A percentile compares a stretch with the other conserved stretches of the same genome.
These are phyloP conservation scores for Myiothlypis coronata DNA, from an alignment of 2,797 vertebrate species.

Conservation along the genomic window DNA sequence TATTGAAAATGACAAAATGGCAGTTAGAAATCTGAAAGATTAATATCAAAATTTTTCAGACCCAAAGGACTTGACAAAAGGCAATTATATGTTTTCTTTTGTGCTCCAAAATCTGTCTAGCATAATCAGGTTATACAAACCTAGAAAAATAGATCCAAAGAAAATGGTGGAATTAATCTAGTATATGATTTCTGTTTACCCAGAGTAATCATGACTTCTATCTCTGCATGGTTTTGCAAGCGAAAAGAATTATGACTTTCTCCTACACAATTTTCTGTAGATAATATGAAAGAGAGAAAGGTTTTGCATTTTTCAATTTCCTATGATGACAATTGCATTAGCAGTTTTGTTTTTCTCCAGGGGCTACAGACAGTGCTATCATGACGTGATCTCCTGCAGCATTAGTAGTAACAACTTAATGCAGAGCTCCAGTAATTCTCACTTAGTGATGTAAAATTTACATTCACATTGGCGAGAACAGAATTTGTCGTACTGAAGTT, in stretches of 20 bases:
- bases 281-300: conserved; percentile 45
- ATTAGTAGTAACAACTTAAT: neutral
- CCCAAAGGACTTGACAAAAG: neutral
- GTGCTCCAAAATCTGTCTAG: neutral
- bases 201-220: neutral
- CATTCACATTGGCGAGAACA: neutral
- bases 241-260: neutral
- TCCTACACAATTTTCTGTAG: conserved; percentile 1
- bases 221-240: neutral
- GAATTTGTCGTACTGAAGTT: neutral
- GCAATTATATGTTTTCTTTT: neutral
- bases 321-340: conserved; percentile 1
- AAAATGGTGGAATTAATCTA: neutral
- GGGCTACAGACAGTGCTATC: neutral
- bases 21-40: neutral
- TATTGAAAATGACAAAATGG: neutral
- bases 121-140: neutral
- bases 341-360: neutral
- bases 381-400: rapidly evolving
- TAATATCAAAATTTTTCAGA: neutral
- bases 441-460: neutral
- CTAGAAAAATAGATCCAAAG: neutral
- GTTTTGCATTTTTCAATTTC: conserved; percentile 38
- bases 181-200: neutral
- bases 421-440: neutral